These are phyloP conservation scores for Microtus montanus DNA, from an alignment of 2,113 vertebrate genomes.

Conservation along the genomic window DNA sequence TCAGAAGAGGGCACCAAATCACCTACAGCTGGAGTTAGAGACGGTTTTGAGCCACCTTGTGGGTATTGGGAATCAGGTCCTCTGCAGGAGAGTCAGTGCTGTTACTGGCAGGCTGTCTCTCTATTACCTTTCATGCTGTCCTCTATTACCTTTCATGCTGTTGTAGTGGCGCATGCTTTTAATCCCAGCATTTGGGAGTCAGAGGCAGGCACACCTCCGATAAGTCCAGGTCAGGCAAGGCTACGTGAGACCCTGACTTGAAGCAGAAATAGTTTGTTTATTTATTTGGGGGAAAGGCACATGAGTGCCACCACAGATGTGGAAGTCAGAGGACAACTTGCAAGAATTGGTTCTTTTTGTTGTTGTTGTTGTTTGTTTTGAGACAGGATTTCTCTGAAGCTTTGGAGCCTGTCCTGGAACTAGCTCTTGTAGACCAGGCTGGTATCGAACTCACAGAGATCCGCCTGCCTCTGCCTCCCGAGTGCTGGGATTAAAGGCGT, in stretches of 20 bases:
- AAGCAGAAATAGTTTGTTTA: neutral
- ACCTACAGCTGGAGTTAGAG: neutral
- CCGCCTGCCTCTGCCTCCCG: no score
- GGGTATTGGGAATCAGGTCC: neutral
- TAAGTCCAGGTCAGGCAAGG: neutral
- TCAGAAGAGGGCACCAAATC: neutral
- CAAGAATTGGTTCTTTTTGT: neutral
- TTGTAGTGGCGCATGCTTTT: neutral
- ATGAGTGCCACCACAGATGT: neutral
- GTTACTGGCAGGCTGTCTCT: neutral
- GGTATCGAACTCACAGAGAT: no score
- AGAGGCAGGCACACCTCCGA: neutral
- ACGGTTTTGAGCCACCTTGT: neutral
- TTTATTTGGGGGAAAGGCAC: neutral
- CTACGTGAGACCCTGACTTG: neutral
- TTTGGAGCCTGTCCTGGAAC: no score
- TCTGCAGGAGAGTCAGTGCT: neutral
- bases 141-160: neutral
- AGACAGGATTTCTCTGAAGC: no score
- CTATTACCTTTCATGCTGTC: neutral
- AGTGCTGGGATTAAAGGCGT: no score
- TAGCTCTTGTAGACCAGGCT: no score
- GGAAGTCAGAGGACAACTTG: neutral
- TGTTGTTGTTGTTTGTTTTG: no score
- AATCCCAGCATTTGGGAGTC: neutral